Evolutionary conservation across 2,888 invertebrate genomes (phyloP), one percentile per base, ranked within the genome.

Genomic region (Dynastes grantii): DNA sequence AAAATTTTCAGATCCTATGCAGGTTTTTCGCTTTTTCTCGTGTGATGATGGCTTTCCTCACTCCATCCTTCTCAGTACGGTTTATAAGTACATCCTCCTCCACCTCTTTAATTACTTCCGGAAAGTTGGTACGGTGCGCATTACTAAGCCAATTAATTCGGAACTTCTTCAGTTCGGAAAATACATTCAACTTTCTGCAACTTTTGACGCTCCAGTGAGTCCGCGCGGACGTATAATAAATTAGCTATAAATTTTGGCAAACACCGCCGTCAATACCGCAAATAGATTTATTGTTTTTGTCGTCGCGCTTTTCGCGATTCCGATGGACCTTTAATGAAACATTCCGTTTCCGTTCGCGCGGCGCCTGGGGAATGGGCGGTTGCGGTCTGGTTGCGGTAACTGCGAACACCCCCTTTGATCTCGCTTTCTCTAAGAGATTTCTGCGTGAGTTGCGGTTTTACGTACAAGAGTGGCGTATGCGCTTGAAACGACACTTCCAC

Each of bases 31-130:
- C 55, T 55, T 16, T 16, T 16, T 16, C 16, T 51, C 13, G 4
- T 16, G 1, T 3, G 55, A 55, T 6, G 55, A 55, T 55, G n/a
- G 2, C n/a, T 55, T 55, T 6, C 22, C 61, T 22, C 61, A 61
- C 22, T 1, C 29, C 61, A 61, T 61, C 1, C 11, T 9, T 65
- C 45, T 22, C 0, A 1, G 5, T 67, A 45, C 40, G 16, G 40
- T 67, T n/a, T 8, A 67, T 45, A 67, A 40, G 22, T n/a, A 37
- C 67, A 16, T 55, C 37, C 32, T 32, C 22, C 77, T 67, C 37
- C 80, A 73, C 79, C 76, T 80, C 80, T 83, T 82, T 83, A 83
- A 83, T 83, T 83, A 83, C 82, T 82, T 83, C 76, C 53, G 40
- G 82, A 81, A 83, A 83, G 81, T 82, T 81, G 76, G 80, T 77